Evolutionary conservation across 2,888 invertebrate genomes (phyloP).

Genomic region (Bruchidius siliquastri): DNA sequence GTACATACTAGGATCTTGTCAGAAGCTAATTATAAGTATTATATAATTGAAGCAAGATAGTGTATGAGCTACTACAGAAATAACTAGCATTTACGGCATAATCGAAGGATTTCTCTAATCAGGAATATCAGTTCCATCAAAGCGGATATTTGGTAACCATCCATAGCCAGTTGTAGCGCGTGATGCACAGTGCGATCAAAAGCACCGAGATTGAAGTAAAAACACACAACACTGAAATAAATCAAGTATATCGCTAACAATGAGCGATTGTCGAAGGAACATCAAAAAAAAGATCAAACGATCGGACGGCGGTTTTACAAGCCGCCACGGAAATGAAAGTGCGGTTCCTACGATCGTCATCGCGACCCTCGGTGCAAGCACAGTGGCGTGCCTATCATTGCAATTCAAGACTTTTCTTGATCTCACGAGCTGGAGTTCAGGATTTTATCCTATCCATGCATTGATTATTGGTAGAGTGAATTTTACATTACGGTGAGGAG

Average conservation of each 20-base stretch:
- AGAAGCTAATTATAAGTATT: too few species aligned
- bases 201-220: not conserved
- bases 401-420: too few species aligned
- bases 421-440: too few species aligned
- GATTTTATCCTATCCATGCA: too few species aligned
- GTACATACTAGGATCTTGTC: too few species aligned
- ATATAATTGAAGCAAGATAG: too few species aligned
- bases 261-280: not conserved
- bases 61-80: too few species aligned
- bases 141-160: not conserved
- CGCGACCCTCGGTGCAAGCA: not conserved
- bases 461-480: too few species aligned
- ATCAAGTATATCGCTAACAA: not conserved
- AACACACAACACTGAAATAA: not conserved
- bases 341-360: not conserved
- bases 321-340: not conserved
- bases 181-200: not conserved
- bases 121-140: not conserved
- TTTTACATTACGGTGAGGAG: too few species aligned
- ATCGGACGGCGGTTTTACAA: not conserved
- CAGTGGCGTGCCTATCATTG: not conserved
- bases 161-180: not conserved
- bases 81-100: not conserved
- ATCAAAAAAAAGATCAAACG: not conserved
- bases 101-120: not conserved